A percentile compares a stretch with the other conserved stretches of the same genome.
These are phyloP conservation scores for Tenthredo distinguenda DNA, from an alignment of 2,888 invertebrate genomes.

Conservation along the genomic window DNA sequence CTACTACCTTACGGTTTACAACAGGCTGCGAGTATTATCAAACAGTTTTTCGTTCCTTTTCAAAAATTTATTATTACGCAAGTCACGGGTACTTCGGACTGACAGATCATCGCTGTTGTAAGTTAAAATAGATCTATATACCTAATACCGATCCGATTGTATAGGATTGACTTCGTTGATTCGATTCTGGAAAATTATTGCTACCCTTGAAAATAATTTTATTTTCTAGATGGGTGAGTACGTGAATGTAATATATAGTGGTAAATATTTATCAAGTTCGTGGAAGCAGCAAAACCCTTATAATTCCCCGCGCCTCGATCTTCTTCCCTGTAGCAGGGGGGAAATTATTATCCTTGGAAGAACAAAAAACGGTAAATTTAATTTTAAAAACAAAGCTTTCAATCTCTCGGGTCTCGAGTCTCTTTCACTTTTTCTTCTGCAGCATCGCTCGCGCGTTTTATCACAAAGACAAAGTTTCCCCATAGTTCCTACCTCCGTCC, in stretches of 20 bases:
- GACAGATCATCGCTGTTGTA: background rate
- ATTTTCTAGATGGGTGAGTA: background rate
- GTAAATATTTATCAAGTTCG: slow-evolving; percentile 14
- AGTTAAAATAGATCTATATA: background rate
- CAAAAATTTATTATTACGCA: background rate
- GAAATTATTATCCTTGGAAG: slow-evolving; percentile 14
- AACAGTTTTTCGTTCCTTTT: background rate
- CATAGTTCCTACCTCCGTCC: slow-evolving; percentile 6
- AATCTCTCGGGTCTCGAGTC: slow-evolving; percentile 23
- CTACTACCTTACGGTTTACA: background rate
- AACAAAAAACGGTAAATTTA: slow-evolving; percentile 26
- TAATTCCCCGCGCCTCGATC: background rate
- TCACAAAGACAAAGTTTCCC: slow-evolving; percentile 13
- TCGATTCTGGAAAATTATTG: background rate
- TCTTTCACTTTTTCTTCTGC: background rate
- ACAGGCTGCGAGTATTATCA: background rate
- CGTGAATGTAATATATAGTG: background rate
- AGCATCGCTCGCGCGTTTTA: background rate
- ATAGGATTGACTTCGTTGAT: background rate
- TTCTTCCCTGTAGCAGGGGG: background rate
- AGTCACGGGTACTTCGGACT: background rate
- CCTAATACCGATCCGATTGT: background rate
- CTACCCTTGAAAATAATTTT: no score
- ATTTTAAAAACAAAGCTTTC: slow-evolving; percentile 42
- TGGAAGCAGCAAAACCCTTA: background rate